Conservation (phyloP, 2,797 vertebrate genomes). For the Rhinogobio ventralis region DNA sequence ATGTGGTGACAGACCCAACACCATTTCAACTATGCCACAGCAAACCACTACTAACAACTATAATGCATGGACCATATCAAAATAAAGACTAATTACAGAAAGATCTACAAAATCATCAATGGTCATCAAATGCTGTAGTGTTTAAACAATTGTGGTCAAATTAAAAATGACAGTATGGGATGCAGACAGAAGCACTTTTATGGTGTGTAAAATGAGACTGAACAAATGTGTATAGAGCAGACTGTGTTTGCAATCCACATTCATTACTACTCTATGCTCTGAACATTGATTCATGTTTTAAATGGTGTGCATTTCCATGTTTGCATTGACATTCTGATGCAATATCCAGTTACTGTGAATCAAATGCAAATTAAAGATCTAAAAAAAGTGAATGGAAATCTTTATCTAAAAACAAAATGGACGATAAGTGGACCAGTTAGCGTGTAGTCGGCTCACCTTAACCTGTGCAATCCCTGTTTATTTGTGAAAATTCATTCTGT, state of each 20-base stretch:
- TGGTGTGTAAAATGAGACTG: constrained; percentile 26
- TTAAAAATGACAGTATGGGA: constrained; percentile 12
- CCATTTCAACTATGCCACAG: constrained; percentile 12
- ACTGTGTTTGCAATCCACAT: neutral
- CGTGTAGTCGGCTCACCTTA: constrained; percentile 13
- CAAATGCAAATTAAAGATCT: constrained; percentile 28
- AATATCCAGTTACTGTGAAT: constrained; percentile 52
- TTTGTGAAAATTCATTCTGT: neutral
- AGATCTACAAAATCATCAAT: neutral
- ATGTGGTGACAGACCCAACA: constrained; percentile 28
- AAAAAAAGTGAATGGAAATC: neutral
- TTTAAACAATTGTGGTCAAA: constrained; percentile 21
- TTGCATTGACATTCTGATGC: constrained; percentile 34
- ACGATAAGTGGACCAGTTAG: neutral
- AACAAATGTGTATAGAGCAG: constrained; percentile 15
- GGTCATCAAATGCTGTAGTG: neutral
- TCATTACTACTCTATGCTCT: no score
- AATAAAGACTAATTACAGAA: constrained; percentile 5
- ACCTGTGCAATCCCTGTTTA: neutral
- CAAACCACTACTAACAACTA: constrained; percentile 11
- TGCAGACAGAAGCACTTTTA: neutral
- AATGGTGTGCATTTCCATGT: constrained; percentile 9
- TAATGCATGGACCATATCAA: neutral
- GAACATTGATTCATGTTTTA: neutral
- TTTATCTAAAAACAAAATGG: neutral